Percentiles rank a stretch among this genome's conserved stretches.
These are phyloP conservation scores for Eulithis testata DNA, from an alignment of 2,888 invertebrate species.

Conservation along the genomic window DNA sequence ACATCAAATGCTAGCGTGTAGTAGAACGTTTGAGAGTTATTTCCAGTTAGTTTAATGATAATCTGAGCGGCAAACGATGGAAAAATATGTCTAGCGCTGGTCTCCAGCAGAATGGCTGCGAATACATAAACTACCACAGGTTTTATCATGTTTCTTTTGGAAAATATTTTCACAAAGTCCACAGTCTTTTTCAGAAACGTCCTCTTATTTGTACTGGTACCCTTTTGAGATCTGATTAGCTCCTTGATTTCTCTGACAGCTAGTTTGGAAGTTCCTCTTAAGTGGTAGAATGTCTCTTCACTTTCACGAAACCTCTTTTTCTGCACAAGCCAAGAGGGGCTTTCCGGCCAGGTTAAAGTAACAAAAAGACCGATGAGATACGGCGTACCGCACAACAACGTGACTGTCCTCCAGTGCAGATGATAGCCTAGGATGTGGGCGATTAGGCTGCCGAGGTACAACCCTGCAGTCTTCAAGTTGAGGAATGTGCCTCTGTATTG, in stretches of 20 bases:
- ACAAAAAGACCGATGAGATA: background rate
- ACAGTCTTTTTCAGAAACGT: background rate
- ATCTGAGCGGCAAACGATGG: slow-evolving; percentile 1
- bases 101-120: background rate
- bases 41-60: background rate
- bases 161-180: background rate
- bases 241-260: too few species aligned
- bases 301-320: too few species aligned
- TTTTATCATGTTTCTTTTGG: background rate
- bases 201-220: background rate
- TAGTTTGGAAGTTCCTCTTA: too few species aligned
- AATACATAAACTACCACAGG: background rate
- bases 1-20: background rate
- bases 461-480: slow-evolving; percentile 18
- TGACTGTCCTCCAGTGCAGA: background rate
- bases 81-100: background rate
- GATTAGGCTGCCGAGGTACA: background rate
- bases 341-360: too few species aligned
- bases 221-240: too few species aligned
- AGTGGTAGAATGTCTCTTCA: too few species aligned
- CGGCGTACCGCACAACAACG: background rate
- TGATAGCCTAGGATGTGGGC: background rate
- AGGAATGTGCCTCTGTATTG: slow-evolving; percentile 1
- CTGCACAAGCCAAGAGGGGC: too few species aligned
- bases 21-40: background rate